Evolutionary conservation across 1,140 invertebrate genomes (phyloP).

Genomic region (Mactra quadrangularis): DNA sequence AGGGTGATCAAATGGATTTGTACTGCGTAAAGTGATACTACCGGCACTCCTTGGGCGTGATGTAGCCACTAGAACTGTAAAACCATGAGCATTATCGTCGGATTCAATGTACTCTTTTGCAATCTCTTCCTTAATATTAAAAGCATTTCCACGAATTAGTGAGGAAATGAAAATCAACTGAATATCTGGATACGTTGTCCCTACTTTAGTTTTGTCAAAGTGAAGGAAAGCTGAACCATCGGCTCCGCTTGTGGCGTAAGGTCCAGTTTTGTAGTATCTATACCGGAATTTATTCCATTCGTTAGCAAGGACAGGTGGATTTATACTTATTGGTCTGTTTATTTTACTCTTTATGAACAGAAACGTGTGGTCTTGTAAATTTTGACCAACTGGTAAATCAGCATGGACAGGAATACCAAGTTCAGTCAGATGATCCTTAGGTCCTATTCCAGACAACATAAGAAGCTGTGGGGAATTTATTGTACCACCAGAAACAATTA

Average conservation of each 20-base stretch:
- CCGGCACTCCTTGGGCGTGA: constrained; percentile 75
- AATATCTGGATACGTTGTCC: constrained; percentile 34
- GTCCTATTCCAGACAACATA: too few species aligned
- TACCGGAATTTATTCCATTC: neutral
- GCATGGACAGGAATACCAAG: constrained; percentile 1
- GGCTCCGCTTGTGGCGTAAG: neutral
- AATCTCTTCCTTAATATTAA: constrained; percentile 18
- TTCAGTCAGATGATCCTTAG: constrained; percentile 13
- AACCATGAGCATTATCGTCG: neutral
- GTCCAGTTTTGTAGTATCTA: neutral
- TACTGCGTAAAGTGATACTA: constrained; percentile 78
- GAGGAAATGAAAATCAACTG: constrained; percentile 34
- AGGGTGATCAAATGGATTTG: constrained; percentile 91
- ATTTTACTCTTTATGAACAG: neutral
- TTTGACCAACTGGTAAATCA: too few species aligned
- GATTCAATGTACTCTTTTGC: constrained; percentile 12
- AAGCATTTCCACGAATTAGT: neutral
- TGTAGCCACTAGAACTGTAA: constrained; percentile 4
- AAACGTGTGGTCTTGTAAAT: constrained; percentile 31
- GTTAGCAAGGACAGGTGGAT: neutral
- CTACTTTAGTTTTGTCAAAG: neutral
- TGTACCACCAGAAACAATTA: constrained; percentile 38
- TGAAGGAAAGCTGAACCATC: neutral
- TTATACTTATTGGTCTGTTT: constrained; percentile 11
- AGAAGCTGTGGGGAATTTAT: constrained; percentile 41